A percentile compares a stretch with the other conserved stretches of the same genome.
phyloP scores from a whole-genome alignment of 2,113 vertebrate species.

The Baryphthengus martii region DNA sequence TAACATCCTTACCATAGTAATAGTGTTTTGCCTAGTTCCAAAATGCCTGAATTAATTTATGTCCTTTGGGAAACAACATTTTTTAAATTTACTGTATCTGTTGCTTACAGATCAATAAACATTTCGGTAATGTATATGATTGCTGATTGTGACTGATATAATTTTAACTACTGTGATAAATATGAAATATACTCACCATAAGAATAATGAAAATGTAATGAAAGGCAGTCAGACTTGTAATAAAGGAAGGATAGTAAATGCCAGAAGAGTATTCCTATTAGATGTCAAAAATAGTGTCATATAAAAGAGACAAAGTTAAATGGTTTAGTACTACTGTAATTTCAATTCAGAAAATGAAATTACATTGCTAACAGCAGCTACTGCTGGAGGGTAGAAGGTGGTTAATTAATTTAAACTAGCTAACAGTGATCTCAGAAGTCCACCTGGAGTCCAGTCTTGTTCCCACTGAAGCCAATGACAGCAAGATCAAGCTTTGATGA shows the following conservation, averaged over 20 bases:
- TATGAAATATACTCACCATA: conserved; percentile 37
- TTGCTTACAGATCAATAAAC: conserved; percentile 48
- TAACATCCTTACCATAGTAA: background rate
- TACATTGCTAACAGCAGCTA: background rate
- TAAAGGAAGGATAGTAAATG: conserved; percentile 23
- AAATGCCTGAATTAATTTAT: background rate
- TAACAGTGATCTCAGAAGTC: background rate
- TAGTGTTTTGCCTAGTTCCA: background rate
- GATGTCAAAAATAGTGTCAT: conserved; percentile 18
- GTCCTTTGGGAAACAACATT: background rate
- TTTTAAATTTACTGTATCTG: conserved; percentile 1
- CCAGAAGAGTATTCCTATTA: conserved; percentile 12
- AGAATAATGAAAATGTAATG: conserved; percentile 43
- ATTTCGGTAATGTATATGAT: conserved; percentile 6
- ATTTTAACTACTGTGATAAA: conserved; percentile 51
- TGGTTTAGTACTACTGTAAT: conserved; percentile 15
- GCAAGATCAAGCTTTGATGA: background rate
- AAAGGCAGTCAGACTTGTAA: background rate
- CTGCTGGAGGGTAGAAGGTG: background rate
- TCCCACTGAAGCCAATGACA: background rate
- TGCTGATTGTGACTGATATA: conserved; percentile 4
- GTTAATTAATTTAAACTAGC: conserved; percentile 12
- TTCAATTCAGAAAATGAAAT: conserved; percentile 22
- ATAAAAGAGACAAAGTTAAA: conserved; percentile 34
- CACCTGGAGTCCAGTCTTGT: background rate